Base-by-base conservation (phyloP, 2,888 invertebrate genomes). In the Athalia cordata region DNA sequence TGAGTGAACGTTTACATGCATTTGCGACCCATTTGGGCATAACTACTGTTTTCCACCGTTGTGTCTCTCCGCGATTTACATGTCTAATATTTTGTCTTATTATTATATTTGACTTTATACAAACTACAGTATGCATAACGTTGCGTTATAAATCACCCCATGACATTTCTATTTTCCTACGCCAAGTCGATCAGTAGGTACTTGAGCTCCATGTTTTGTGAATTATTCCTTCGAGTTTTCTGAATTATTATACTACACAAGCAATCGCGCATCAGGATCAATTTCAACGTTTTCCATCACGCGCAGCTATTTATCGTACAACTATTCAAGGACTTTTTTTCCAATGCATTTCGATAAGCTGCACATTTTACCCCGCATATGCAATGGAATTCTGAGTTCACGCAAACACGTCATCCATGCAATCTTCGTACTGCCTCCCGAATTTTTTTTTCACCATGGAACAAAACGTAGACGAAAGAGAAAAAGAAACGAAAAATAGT, bases 21-120 rank as follows among this genome's bases (percentile, higher is more conserved):
- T 13, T 47, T 72, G 57, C 57, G 6, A 72, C 57, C 4, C 57
- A 47, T 59, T 72, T 72, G 45, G 59, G 57, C 45, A 57, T 45
- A 72, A 72, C 15, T 43, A 59, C 59, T 57, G 59, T 72, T 72
- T 59, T n/a, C 13, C 72, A 45, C 43, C 59, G 72, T 43, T 72
- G 13, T 15, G n/a, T 45, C 43, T 9, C n/a, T 45, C 13, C 59
- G 47, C 15, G 45, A 72, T 45, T 72, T 47, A 59, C 57, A 50
- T 52, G 52, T 59, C 47, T 13, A 57, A n/a, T 52, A 11, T 55
- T 55, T 55, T 55, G 3, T 7, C 55, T 47, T 45, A 29, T 72
- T 57, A 59, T 68, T 68, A 55, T 55, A 52, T 52, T 68, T 29
- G 29, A 52, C 68, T 50, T 68, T 7, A 68, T 68, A 52, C 29